Evolutionary conservation across 2,797 vertebrate species (phyloP), one percentile per base, ranked within the genome.

Genomic region (Macropodus opercularis): DNA sequence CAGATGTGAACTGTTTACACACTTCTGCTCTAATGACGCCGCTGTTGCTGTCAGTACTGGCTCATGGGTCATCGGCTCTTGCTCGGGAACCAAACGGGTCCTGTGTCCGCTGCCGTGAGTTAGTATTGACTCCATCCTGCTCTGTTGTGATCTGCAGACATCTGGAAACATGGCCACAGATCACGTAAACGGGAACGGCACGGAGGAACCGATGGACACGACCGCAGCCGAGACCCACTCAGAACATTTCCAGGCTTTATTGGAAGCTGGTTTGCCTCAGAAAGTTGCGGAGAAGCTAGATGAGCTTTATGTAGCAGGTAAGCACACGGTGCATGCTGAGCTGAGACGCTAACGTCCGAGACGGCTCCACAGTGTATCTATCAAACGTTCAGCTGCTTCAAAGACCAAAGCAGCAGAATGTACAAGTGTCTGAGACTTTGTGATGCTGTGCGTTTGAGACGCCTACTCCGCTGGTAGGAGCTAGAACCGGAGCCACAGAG

Each of bases 251-350:
- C 92, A 94, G 86, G 93, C 95, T 74, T 86, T 98, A 79, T 90
- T 98, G 91, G 95, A 97, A 79, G 95, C 96, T 83, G 96, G 96
- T 88, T 92, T 99, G 92, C 94, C 95, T 87, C 94, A 96, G 91
- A 94, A 95, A 81, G 96, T 99, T 83, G 96, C 97, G 57, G 96
- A 98, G 93, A 98, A 98, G 91, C 93, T 99, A 82, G 96, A 99
- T 77, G 95, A 98, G 91, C 96, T 99, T 91, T 98, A 98, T 84
- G 88, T 96, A 90, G 95, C 96, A 95, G 97, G 97, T 98, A 90
- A 95, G 94, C 2, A 31, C 26, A 9, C 8, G 26, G 8, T 27
- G 26, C 26, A 27, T 8, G 2, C 10, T 9, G 10, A 9, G 6
- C 14, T 40, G 9, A 19, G 5, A 5, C 8, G 18, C 39, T 19